phyloP scores from a whole-genome alignment of 2,113 vertebrate species.

The Lota lota region DNA sequence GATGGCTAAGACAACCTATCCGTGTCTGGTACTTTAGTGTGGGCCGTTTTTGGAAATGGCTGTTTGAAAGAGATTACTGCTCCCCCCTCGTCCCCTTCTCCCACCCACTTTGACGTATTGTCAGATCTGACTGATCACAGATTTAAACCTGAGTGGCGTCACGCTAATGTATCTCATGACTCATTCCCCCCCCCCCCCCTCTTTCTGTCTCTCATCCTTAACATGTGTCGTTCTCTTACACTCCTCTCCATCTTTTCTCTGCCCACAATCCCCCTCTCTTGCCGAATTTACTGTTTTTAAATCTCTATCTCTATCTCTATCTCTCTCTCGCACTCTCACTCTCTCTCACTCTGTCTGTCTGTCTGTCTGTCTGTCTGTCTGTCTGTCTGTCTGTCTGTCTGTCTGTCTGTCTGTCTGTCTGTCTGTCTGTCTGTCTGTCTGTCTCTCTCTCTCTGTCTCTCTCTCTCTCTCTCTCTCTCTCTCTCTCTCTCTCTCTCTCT shows the following conservation, averaged over 20 bases:
- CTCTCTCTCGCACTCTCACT: not conserved
- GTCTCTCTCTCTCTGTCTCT: not conserved
- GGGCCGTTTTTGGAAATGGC: not conserved
- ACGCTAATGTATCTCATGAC: conserved; percentile 35
- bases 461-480: too few species aligned
- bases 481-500: too few species aligned
- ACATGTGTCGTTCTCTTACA: conserved; percentile 30
- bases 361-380: not conserved
- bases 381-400: not conserved
- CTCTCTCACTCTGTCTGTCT: not conserved
- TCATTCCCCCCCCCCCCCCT: conserved; percentile 29
- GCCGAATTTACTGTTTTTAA: conserved; percentile 12
- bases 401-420: not conserved
- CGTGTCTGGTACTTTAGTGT: not conserved
- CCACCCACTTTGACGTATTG: conserved; percentile 12
- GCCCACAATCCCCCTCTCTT: not conserved
- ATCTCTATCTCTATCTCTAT: conserved; percentile 7
- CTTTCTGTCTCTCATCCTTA: conserved; percentile 22
- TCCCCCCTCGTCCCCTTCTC: not conserved
- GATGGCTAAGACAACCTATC: conserved; percentile 26
- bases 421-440: not conserved
- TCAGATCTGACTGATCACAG: conserved; percentile 38
- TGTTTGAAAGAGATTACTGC: conserved; percentile 11
- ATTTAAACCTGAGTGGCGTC: conserved; percentile 34
- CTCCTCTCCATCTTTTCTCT: not conserved